Conservation (phyloP, 2,113 vertebrate genomes). For the Anguilla rostrata region DNA sequence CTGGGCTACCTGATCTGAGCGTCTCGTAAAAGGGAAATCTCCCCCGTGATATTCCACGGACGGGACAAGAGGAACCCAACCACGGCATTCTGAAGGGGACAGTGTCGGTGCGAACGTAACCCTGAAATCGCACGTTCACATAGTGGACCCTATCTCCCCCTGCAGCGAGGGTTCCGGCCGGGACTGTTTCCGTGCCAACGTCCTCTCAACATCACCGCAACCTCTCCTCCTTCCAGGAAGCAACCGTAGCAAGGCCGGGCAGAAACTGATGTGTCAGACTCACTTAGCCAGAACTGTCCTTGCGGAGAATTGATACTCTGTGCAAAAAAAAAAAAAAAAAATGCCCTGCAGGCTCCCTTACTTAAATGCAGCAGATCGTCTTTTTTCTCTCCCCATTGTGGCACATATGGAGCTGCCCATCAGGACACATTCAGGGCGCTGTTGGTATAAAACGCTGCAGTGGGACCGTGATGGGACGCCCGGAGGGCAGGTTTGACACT, state of each 20-base stretch:
- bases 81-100: background rate
- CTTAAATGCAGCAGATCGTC: background rate
- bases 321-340: background rate
- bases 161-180: background rate
- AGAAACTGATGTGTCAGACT: background rate
- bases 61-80: background rate
- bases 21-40: background rate
- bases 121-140: background rate
- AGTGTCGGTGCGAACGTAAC: background rate
- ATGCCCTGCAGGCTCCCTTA: background rate
- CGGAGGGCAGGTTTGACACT: background rate
- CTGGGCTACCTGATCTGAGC: background rate
- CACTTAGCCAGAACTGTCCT: background rate
- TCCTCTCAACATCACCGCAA: background rate
- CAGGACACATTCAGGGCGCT: background rate
- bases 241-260: background rate
- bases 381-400: background rate
- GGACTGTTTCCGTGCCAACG: background rate
- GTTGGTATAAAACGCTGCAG: background rate
- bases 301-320: background rate
- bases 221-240: background rate
- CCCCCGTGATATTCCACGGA: background rate
- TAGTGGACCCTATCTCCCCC: background rate
- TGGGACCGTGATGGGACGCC: background rate
- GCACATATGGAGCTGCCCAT: background rate